Percentiles rank a stretch among this genome's conserved stretches.
phyloP scores from a whole-genome alignment of 2,113 vertebrate genomes.

The Pelecanoides urinatrix region DNA sequence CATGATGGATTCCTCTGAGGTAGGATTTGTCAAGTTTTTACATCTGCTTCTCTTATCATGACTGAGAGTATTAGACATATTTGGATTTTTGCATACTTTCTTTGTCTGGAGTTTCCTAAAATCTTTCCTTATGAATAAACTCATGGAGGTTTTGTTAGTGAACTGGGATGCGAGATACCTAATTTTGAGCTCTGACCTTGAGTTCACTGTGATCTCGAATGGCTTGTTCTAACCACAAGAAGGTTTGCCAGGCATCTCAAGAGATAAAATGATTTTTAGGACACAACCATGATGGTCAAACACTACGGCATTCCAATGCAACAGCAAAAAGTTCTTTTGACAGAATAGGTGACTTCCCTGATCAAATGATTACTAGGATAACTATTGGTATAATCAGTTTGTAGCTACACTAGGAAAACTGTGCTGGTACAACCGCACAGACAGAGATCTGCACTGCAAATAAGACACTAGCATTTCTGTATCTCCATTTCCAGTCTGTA shows the following conservation, averaged over 20 bases:
- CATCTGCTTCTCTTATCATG: not conserved
- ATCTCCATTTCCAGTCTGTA: not conserved
- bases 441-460: not conserved
- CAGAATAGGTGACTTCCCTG: not conserved
- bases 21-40: constrained; percentile 13
- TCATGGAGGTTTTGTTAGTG: not conserved
- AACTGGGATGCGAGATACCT: not conserved
- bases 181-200: not conserved
- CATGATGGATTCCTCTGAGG: not conserved
- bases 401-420: not conserved
- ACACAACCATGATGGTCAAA: not conserved
- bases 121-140: not conserved
- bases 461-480: not conserved
- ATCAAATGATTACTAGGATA: not conserved
- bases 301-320: not conserved
- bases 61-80: not conserved
- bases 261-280: not conserved
- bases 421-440: not conserved
- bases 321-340: not conserved
- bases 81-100: not conserved
- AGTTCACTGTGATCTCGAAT: not conserved
- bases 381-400: not conserved
- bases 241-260: not conserved
- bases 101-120: not conserved
- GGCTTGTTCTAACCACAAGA: not conserved